These are phyloP conservation scores for Ferrisia virgata DNA, from an alignment of 2,888 invertebrate species.

Conservation along the genomic window DNA sequence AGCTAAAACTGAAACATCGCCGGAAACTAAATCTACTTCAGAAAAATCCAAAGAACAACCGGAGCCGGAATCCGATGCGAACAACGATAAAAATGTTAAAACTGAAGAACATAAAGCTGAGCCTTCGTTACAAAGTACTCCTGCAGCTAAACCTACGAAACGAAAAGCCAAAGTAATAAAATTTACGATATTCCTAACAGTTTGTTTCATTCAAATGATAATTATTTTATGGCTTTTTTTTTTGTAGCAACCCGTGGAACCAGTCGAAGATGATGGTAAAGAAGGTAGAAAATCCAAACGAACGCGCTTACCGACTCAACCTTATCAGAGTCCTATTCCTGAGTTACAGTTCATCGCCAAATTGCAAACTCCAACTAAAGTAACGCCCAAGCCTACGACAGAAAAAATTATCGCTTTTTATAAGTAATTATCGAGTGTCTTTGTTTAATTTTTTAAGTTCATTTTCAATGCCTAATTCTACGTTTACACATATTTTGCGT, in stretches of 20 bases:
- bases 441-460: background rate
- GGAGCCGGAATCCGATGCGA: conserved; percentile 27
- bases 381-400: conserved; percentile 60
- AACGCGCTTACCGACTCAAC: conserved; percentile 66
- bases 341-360: conserved; percentile 75
- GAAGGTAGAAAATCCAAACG: conserved; percentile 58
- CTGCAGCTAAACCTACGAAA: conserved; percentile 48
- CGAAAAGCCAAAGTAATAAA: conserved; percentile 37
- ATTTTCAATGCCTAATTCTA: too few relatives aligned
- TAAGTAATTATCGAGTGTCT: conserved; percentile 62
- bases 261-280: background rate
- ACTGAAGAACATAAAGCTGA: conserved; percentile 52
- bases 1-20: background rate
- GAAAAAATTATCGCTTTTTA: conserved; percentile 83
- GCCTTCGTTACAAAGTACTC: conserved; percentile 55
- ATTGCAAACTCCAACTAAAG: conserved; percentile 60
- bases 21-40: background rate
- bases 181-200: background rate
- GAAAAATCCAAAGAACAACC: background rate
- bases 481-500: background rate
- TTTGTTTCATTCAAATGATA: background rate
- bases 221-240: background rate
- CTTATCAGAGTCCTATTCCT: conserved; percentile 78
- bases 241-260: conserved; percentile 13
- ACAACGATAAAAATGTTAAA: conserved; percentile 51